These are phyloP conservation scores for Heteronetta atricapilla DNA, from an alignment of 2,113 vertebrate species.

Conservation along the genomic window DNA sequence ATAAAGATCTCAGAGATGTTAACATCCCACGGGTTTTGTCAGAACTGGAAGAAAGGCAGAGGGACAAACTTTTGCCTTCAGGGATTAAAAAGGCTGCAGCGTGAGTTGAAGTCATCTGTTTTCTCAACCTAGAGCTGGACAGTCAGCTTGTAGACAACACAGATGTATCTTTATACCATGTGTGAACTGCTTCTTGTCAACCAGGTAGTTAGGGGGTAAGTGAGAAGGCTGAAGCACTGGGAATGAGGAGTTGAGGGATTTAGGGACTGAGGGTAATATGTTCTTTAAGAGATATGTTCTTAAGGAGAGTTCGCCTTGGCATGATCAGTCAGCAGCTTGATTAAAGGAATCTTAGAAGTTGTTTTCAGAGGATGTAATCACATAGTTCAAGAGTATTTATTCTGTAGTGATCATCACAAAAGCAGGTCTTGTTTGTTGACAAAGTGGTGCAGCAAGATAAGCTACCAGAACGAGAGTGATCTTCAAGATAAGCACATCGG, in stretches of 20 bases:
- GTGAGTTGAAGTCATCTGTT: neutral
- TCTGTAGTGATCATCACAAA: neutral
- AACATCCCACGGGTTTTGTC: neutral
- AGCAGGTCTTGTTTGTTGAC: neutral
- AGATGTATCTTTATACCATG: neutral
- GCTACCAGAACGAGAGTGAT: neutral
- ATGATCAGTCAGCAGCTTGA: neutral
- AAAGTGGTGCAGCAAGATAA: neutral
- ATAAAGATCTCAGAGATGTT: neutral
- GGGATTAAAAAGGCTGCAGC: neutral
- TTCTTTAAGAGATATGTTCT: too few relatives aligned
- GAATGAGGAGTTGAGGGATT: neutral
- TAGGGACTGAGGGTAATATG: too few relatives aligned
- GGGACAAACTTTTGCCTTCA: neutral
- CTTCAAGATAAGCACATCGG: neutral
- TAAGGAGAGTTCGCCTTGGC: neutral
- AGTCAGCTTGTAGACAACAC: neutral
- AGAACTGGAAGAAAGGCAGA: neutral
- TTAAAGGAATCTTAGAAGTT: neutral
- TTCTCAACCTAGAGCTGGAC: neutral
- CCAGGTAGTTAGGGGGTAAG: neutral
- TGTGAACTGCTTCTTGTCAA: neutral
- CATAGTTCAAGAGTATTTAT: neutral
- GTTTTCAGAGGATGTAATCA: neutral
- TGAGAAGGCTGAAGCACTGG: neutral